Evolutionary conservation across 2,113 vertebrate species (phyloP).

Genomic region (Cyanocitta stelleri): DNA sequence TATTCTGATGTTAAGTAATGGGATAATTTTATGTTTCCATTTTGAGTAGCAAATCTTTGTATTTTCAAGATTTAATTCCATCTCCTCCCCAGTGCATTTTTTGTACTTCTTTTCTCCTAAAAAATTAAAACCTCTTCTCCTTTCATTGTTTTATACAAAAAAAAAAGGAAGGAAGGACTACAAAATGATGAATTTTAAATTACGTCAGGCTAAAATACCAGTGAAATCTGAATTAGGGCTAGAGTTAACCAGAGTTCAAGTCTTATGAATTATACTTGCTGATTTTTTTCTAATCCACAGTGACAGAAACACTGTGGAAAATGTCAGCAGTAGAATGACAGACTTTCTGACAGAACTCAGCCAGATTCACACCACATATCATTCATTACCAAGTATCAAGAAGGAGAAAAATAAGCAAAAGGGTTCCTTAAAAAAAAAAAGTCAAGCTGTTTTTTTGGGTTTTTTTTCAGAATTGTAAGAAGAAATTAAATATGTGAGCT

Average conservation of each 20-base stretch:
- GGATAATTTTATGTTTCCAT: neutral
- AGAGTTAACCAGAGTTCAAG: neutral
- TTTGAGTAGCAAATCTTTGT: neutral
- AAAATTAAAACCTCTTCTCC: neutral
- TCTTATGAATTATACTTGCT: neutral
- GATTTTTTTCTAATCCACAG: neutral
- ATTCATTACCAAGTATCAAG: neutral
- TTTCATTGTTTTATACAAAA: neutral
- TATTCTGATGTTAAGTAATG: neutral
- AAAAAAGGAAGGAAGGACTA: neutral
- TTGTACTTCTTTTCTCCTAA: neutral
- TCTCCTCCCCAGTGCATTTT: neutral
- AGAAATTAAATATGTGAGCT: neutral
- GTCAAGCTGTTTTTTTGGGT: neutral
- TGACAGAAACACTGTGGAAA: slow-evolving; percentile 11
- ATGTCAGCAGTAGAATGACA: neutral
- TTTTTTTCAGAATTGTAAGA: neutral
- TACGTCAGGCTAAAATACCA: neutral
- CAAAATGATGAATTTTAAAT: neutral
- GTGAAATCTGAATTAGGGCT: neutral
- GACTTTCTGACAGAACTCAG: neutral
- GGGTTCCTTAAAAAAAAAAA: neutral
- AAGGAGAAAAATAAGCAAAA: neutral
- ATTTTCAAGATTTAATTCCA: neutral
- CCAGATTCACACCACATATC: neutral